Conservation (phyloP, 2,888 invertebrate species). For the Tanypteryx hageni region DNA sequence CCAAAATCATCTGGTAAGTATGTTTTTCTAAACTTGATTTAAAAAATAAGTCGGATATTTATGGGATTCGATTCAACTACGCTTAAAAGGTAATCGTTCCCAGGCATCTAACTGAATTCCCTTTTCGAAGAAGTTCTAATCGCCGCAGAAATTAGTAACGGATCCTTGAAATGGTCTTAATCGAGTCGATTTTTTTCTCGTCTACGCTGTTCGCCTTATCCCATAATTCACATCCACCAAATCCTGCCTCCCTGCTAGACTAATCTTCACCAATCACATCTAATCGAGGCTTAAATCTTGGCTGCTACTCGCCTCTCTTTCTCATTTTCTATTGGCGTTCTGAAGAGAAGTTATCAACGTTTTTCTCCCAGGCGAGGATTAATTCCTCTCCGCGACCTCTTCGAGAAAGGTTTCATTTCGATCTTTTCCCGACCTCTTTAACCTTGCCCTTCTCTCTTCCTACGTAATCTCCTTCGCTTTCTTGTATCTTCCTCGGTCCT, state of each 20-base stretch:
- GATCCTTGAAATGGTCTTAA: neutral
- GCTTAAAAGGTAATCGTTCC: neutral
- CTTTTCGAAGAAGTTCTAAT: neutral
- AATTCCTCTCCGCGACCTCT: too few relatives aligned
- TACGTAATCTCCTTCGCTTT: too few relatives aligned
- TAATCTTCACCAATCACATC: neutral
- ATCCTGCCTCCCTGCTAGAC: too few relatives aligned
- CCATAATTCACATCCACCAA: neutral
- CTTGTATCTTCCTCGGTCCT: too few relatives aligned
- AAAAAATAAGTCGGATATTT: too few relatives aligned
- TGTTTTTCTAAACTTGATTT: too few relatives aligned
- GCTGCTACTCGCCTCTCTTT: neutral
- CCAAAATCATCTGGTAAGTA: too few relatives aligned
- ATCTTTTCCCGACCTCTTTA: neutral
- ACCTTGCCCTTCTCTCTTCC: neutral
- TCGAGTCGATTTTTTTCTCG: neutral
- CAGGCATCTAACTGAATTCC: neutral
- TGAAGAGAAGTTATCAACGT: neutral
- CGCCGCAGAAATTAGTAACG: neutral
- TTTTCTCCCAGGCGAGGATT: neutral
- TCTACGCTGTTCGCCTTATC: neutral
- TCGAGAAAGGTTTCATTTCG: neutral
- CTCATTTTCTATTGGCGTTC: too few relatives aligned
- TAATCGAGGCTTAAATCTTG: neutral
- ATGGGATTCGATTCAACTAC: neutral